phyloP scores from a whole-genome alignment of 2,797 vertebrate genomes.

The Prionace glauca region DNA sequence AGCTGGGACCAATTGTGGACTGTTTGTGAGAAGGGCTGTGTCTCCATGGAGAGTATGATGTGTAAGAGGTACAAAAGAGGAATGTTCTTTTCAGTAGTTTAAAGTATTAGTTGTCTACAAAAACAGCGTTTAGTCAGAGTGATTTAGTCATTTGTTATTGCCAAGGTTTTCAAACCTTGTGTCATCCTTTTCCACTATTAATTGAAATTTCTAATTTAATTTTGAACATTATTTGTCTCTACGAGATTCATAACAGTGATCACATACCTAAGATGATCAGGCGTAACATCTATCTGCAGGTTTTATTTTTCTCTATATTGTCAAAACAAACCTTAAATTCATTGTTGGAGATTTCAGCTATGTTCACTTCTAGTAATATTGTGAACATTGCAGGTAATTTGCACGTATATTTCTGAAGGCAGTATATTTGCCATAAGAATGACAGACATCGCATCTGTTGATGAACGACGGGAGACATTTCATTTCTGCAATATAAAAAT shows the following conservation, averaged over 20 bases:
- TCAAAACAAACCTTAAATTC: constrained; percentile 20
- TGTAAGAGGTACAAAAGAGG: too few relatives aligned
- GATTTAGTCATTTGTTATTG: too few relatives aligned
- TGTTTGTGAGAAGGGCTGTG: too few relatives aligned
- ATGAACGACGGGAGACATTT: neutral
- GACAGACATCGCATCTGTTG: constrained; percentile 4
- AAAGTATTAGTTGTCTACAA: neutral
- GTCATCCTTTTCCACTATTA: neutral
- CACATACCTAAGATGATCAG: neutral
- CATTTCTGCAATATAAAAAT: neutral
- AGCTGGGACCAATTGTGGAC: too few relatives aligned
- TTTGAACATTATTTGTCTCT: neutral
- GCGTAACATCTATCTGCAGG: neutral
- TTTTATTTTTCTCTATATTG: neutral
- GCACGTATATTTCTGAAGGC: neutral
- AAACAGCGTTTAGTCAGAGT: too few relatives aligned
- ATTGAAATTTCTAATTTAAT: neutral
- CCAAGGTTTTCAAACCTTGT: neutral
- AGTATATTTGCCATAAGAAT: constrained; percentile 7
- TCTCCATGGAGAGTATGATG: too few relatives aligned
- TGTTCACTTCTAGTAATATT: neutral
- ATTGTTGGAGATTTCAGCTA: neutral
- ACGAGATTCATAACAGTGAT: neutral
- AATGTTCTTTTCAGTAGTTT: neutral
- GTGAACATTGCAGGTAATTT: constrained; percentile 6